Conservation (phyloP, 2,888 invertebrate genomes). For the Buathra laborator region DNA sequence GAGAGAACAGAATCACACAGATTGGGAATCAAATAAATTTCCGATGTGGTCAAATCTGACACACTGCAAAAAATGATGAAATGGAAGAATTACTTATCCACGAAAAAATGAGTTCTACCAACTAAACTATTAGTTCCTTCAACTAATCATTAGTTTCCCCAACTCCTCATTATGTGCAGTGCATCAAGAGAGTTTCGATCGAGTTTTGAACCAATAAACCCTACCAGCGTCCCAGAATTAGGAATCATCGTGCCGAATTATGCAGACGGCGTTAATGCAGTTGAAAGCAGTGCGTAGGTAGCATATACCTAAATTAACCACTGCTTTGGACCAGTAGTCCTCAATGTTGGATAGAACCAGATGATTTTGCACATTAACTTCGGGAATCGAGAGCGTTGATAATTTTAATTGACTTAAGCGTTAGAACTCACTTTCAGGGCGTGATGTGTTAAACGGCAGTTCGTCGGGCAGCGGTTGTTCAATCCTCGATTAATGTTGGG, state of each 20-base stretch:
- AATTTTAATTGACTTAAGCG: background rate
- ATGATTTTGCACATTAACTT: no score
- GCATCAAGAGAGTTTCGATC: background rate
- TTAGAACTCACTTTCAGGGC: constrained; percentile 75
- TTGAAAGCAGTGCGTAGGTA: background rate
- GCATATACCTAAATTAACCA: background rate
- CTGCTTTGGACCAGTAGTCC: no score
- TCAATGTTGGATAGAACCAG: no score
- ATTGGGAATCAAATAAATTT: no score
- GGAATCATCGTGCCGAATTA: background rate
- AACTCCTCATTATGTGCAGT: background rate
- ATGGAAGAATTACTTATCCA: no score
- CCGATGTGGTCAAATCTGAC: no score
- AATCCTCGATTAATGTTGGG: constrained; percentile 7
- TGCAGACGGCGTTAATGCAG: background rate
- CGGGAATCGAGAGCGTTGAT: no score
- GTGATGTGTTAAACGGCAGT: constrained; percentile 76
- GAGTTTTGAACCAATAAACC: background rate
- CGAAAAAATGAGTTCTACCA: no score
- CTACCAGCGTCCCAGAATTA: background rate
- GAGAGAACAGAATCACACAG: no score
- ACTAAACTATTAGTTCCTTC: no score
- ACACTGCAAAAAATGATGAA: no score
- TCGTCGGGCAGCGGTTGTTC: constrained; percentile 65
- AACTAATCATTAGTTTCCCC: background rate